Evolutionary conservation across 2,797 vertebrate genomes (phyloP), one percentile per base, ranked within the genome.

Genomic region (Microctenopoma stevenorrisi): DNA sequence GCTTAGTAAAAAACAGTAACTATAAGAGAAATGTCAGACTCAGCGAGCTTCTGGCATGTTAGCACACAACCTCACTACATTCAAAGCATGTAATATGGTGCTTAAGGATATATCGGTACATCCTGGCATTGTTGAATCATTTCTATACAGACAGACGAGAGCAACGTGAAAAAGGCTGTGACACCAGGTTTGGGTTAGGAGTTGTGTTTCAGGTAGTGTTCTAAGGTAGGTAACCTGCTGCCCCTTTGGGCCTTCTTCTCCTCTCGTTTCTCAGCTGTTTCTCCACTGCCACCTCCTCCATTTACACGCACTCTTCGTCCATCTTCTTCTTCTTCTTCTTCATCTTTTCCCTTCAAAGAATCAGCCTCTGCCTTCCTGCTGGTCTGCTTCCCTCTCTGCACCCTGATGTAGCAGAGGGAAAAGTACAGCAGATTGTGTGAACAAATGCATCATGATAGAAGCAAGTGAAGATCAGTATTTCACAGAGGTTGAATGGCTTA

Each of bases 151-250:
- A 16, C 28, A 64, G 7, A 22, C 5, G 6, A 38, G 10, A 56
- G 3, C 3, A 38, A 33, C 11, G 49, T 46, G 2, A 2, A 60
- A 33, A 40, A 3, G 42, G 13, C n/a, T 54, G 22, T 26, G 35
- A 43, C 13, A 52, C 4, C 12, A 51, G 18, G 3, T 51, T 16
- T 42, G 26, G 22, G 37, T 84, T 78, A 86, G 22, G 37, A 64
- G 13, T 64, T 68, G 52, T 83, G 80, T 76, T 85, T 88, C 62
- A 65, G 60, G 54, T 71, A 61, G 49, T 80, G 78, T 51, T 92
- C 92, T 2, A 93, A 43, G 33, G 72, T 90, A 16, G 92, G 91
- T 70, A 93, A 88, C 83, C 81, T 83, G 83, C 76, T 91, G 49
- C 74, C 82, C 43, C 52, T 80, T 9, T 69, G 68, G 26, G 60